phyloP scores from a whole-genome alignment of 2,797 vertebrate species.

The Fratercula arctica region DNA sequence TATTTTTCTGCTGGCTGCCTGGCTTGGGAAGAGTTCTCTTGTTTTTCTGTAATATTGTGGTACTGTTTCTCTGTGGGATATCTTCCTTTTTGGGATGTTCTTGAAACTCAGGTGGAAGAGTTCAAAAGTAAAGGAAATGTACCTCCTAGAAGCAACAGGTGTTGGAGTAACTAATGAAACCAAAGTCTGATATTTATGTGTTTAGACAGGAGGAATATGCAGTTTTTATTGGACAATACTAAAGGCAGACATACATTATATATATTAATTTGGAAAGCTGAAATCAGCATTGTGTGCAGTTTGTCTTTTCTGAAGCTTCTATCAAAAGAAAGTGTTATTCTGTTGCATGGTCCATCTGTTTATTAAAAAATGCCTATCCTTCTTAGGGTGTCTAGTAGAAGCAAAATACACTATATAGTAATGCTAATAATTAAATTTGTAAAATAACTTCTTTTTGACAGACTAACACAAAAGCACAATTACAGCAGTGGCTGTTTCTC shows the following conservation, averaged over 20 bases:
- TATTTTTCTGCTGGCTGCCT: background rate
- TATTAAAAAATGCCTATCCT: background rate
- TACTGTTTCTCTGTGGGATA: background rate
- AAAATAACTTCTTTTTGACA: background rate
- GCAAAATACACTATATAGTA: background rate
- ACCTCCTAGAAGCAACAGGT: background rate
- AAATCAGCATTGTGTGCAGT: background rate
- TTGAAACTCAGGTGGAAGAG: background rate
- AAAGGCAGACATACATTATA: background rate
- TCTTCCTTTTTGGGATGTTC: background rate
- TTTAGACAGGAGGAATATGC: background rate
- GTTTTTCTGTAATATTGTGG: background rate
- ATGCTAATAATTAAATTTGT: conserved; percentile 37
- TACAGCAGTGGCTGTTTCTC: conserved; percentile 20
- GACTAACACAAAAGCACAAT: background rate
- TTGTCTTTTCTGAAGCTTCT: background rate
- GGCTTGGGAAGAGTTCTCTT: background rate
- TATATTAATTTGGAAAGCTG: background rate
- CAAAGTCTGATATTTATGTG: background rate
- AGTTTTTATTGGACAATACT: background rate
- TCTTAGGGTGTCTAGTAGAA: background rate
- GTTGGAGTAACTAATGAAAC: background rate
- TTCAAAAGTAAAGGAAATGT: background rate
- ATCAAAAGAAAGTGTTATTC: background rate
- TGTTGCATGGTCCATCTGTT: background rate